Percentiles rank a stretch among this genome's conserved stretches.
phyloP scores from a whole-genome alignment of 2,797 vertebrate species.

The Fringilla coelebs region DNA sequence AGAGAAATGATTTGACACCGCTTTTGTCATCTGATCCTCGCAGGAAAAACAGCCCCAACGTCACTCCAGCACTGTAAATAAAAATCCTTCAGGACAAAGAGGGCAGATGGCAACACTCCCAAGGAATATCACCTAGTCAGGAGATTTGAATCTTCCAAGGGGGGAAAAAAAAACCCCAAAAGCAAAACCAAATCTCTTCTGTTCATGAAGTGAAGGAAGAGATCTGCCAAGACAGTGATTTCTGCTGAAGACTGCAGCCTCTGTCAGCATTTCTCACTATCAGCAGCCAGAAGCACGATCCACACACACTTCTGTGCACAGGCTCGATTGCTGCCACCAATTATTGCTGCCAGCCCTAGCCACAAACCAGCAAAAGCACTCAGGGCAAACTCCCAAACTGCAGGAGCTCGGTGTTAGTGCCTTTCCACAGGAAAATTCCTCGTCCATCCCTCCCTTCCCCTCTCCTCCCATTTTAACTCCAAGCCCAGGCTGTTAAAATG shows the following conservation, averaged over 20 bases:
- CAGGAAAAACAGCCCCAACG: not conserved
- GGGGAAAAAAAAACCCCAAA: rapidly evolving
- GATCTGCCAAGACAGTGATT: not conserved
- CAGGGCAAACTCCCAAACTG: not conserved
- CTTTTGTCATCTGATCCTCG: conserved; percentile 33
- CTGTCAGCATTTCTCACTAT: not conserved
- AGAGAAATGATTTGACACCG: conserved; percentile 31
- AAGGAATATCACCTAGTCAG: not conserved
- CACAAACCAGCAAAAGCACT: not conserved
- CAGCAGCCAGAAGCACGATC: not conserved
- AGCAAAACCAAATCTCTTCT: not conserved
- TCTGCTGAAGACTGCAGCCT: not conserved
- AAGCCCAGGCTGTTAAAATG: not conserved
- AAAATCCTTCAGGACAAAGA: conserved; percentile 24
- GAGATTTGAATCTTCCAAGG: not conserved
- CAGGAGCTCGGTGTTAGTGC: not conserved
- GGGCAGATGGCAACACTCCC: conserved; percentile 18
- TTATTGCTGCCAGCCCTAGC: not conserved
- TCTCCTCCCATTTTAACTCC: not conserved
- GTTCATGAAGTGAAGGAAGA: not conserved
- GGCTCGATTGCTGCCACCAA: not conserved
- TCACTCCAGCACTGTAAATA: conserved; percentile 19
- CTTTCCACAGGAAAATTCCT: not conserved
- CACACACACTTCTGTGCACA: not conserved
- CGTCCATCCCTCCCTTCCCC: not conserved